These are phyloP conservation scores for Yponomeuta malinellus DNA, from an alignment of 2,888 invertebrate species.

Conservation along the genomic window DNA sequence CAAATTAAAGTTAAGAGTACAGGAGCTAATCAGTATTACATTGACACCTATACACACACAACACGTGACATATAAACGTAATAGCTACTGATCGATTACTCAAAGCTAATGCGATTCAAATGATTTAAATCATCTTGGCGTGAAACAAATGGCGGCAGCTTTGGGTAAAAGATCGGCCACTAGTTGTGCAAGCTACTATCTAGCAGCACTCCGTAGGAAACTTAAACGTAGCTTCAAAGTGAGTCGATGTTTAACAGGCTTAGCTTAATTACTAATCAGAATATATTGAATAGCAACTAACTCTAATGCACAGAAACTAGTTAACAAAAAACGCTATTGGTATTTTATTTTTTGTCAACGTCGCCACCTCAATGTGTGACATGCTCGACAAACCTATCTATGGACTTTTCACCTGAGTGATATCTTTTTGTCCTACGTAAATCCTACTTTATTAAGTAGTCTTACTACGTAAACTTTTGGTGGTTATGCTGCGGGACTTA, in stretches of 20 bases:
- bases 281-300: background rate
- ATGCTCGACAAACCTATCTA: background rate
- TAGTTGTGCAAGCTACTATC: background rate
- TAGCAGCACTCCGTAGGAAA: background rate
- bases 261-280: background rate
- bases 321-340: background rate
- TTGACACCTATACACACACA: no score
- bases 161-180: background rate
- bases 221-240: background rate
- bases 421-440: background rate
- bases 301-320: background rate
- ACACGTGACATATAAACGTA: no score
- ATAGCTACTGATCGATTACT: no score
- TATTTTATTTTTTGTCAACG: background rate
- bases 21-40: no score
- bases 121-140: no score
- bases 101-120: no score
- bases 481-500: no score
- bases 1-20: no score
- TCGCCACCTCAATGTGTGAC: background rate
- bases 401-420: background rate
- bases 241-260: background rate
- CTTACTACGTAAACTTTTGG: no score
- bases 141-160: no score
- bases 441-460: no score